phyloP scores from a whole-genome alignment of 1,140 invertebrate species.

The Pseudobourletiella spinata region DNA sequence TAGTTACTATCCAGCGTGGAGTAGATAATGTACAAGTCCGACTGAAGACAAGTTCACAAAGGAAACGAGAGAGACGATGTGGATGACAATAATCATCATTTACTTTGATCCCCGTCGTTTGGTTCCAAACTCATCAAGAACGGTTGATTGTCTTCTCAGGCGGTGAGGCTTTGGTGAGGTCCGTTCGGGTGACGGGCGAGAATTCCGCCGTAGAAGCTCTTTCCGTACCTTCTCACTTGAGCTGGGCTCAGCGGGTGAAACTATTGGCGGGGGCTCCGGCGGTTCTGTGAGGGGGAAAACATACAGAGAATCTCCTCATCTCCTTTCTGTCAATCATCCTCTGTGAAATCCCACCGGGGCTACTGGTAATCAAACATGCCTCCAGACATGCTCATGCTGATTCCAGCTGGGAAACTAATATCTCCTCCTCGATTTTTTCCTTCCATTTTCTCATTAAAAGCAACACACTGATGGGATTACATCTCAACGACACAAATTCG shows the following conservation, averaged over 20 bases:
- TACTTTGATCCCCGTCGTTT: conserved; percentile 37
- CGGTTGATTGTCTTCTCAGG: conserved; percentile 72
- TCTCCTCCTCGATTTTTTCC: no score
- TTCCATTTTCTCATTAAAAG: no score
- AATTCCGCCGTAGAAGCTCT: conserved; percentile 49
- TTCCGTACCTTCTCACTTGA: conserved; percentile 30
- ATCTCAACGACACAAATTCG: no score
- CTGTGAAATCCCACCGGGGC: no score
- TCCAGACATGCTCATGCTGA: no score
- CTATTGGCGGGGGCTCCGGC: conserved; percentile 42
- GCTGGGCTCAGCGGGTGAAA: conserved; percentile 35
- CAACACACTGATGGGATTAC: no score
- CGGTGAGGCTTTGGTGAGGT: conserved; percentile 56
- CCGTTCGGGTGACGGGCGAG: conserved; percentile 56
- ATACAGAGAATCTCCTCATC: neutral
- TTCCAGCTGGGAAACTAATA: no score
- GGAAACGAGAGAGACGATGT: neutral
- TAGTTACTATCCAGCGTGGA: neutral
- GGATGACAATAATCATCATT: conserved; percentile 3
- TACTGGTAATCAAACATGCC: no score
- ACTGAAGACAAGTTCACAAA: neutral
- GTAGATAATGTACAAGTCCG: neutral
- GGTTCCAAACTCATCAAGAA: conserved; percentile 61
- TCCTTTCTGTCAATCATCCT: no score
- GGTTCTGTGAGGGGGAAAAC: conserved; percentile 17